Conservation (phyloP, 2,888 invertebrate genomes). For the Drosophila robusta region DNA sequence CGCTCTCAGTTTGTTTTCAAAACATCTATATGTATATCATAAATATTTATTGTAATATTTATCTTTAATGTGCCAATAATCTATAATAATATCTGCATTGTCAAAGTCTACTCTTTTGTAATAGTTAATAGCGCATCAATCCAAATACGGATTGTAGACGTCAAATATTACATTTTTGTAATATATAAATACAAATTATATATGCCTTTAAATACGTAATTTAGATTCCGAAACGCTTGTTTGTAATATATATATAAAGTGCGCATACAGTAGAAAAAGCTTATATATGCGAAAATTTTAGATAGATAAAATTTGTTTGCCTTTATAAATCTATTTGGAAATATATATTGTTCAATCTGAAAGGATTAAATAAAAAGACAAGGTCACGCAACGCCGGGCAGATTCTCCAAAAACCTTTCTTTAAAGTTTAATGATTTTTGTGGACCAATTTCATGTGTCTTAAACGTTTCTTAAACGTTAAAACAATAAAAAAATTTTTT, state of each 20-base stretch:
- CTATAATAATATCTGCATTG: neutral
- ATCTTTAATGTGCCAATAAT: conserved; percentile 7
- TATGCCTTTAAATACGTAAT: neutral
- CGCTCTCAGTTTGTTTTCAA: conserved; percentile 4
- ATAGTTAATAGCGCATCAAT: conserved; percentile 14
- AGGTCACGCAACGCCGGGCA: no score
- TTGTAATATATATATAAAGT: neutral
- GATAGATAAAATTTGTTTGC: no score
- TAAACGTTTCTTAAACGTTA: no score
- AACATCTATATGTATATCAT: conserved; percentile 4
- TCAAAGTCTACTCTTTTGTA: conserved; percentile 12
- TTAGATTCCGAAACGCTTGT: neutral
- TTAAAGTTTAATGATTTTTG: no score
- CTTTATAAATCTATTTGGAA: no score
- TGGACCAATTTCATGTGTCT: no score
- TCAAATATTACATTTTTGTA: conserved; percentile 12
- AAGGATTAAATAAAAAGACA: no score
- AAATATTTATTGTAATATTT: conserved; percentile 10
- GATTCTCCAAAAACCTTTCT: no score
- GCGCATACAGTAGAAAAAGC: neutral
- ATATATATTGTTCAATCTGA: no score
- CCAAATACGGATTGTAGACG: conserved; percentile 15
- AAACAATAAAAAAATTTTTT: no score
- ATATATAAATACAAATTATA: neutral
- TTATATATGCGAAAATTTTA: no score